These are phyloP conservation scores for Luffia ferchaultella DNA, from an alignment of 2,888 invertebrate genomes.

Conservation along the genomic window DNA sequence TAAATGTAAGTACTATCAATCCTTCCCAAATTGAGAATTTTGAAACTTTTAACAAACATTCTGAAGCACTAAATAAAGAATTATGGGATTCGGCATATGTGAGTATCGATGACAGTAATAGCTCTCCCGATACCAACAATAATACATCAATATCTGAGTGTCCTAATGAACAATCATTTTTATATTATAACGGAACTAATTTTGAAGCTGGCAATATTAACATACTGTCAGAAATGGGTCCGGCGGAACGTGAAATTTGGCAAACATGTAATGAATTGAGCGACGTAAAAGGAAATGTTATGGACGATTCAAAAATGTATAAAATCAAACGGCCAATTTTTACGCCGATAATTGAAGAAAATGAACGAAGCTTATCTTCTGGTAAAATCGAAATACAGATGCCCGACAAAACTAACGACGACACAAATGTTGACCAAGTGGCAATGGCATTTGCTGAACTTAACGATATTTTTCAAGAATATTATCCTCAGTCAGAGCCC, in stretches of 20 bases:
- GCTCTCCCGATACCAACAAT: slow-evolving; percentile 48
- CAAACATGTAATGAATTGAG: slow-evolving; percentile 33
- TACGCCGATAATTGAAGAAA: slow-evolving; percentile 55
- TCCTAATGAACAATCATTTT: slow-evolving; percentile 26
- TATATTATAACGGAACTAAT: slow-evolving; percentile 23
- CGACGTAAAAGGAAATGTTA: slow-evolving; percentile 20
- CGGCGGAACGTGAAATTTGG: slow-evolving; percentile 56
- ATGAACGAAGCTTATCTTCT: slow-evolving; percentile 35
- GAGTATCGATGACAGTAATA: slow-evolving; percentile 58
- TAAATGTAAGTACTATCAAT: slow-evolving; percentile 22
- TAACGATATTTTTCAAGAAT: slow-evolving; percentile 43
- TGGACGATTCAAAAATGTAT: slow-evolving; percentile 16
- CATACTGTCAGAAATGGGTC: slow-evolving; percentile 44
- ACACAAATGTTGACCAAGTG: slow-evolving; percentile 28
- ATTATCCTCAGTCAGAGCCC: slow-evolving; percentile 36
- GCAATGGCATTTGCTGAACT: slow-evolving; percentile 56
- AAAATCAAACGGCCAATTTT: slow-evolving; percentile 41
- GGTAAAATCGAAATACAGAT: slow-evolving; percentile 12
- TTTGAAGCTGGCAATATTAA: slow-evolving; percentile 20
- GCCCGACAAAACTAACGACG: slow-evolving; percentile 21
- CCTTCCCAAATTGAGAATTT: slow-evolving; percentile 17
- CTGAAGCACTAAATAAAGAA: slow-evolving; percentile 43
- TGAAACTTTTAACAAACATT: slow-evolving; percentile 21
- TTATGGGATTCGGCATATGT: slow-evolving; percentile 63
- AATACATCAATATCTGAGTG: slow-evolving; percentile 24